A percentile compares a stretch with the other conserved stretches of the same genome.
Conservation (phyloP, 1,140 invertebrate genomes). For the Caenorhabditis latens region DNA sequence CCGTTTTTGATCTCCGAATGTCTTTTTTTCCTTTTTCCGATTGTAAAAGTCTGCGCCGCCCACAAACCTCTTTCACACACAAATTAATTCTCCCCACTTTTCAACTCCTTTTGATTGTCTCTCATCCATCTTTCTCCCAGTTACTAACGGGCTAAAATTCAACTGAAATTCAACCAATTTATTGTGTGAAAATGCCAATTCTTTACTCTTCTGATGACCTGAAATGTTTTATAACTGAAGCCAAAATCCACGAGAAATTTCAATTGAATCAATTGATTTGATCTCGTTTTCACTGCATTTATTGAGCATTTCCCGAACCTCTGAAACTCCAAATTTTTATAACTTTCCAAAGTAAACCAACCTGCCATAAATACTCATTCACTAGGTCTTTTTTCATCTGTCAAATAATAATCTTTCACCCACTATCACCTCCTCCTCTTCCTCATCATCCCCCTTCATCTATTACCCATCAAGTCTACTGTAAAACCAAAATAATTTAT, state of each 20-base stretch:
- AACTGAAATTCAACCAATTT: background rate
- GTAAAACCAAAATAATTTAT: slow-evolving; percentile 15
- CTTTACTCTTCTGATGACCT: background rate
- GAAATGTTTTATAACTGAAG: background rate
- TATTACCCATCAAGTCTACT: background rate
- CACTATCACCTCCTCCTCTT: background rate
- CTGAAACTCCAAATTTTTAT: no score
- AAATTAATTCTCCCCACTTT: background rate
- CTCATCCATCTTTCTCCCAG: slow-evolving; percentile 16
- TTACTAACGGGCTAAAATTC: slow-evolving; percentile 27
- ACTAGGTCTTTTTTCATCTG: no score
- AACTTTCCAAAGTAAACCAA: background rate
- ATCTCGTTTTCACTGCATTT: no score
- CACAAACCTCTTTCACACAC: background rate
- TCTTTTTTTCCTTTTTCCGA: background rate
- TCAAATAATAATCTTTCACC: background rate
- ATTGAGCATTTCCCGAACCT: background rate
- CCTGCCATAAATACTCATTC: background rate
- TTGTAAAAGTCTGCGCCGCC: background rate
- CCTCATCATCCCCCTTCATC: background rate
- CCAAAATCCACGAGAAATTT: background rate
- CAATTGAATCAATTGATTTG: slow-evolving; percentile 18
- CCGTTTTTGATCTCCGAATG: slow-evolving; percentile 30
- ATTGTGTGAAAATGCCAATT: background rate
- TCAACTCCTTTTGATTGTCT: background rate